A percentile compares a stretch with the other conserved stretches of the same genome.
Conservation (phyloP, 1,140 invertebrate species). For the Drosophila jambulina region DNA sequence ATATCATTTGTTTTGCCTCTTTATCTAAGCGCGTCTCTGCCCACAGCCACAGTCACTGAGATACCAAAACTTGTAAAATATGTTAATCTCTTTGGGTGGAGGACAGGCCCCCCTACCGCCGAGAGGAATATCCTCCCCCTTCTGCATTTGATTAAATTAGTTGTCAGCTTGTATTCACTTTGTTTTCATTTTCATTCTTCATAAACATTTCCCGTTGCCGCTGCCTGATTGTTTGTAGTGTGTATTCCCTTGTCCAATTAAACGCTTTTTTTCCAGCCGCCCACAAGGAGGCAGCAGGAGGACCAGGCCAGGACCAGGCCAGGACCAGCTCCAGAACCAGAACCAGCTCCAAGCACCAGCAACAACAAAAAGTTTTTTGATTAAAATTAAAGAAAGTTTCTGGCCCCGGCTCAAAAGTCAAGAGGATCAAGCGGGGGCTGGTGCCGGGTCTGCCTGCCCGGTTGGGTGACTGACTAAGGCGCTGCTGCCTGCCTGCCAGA, state of each 20-base stretch:
- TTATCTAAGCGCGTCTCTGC: not conserved
- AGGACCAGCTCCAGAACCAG: not conserved
- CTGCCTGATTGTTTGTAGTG: constrained; percentile 29
- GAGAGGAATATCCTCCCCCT: not conserved
- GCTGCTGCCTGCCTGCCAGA: not conserved
- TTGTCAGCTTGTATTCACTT: constrained; percentile 48
- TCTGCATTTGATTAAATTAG: constrained; percentile 47
- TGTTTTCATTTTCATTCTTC: constrained; percentile 52
- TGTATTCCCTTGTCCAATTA: constrained; percentile 81
- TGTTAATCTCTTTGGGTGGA: constrained; percentile 3
- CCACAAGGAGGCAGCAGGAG: constrained; percentile 25
- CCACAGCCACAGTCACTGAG: not conserved
- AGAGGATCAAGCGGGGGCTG: constrained; percentile 21
- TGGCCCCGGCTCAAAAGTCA: constrained; percentile 51
- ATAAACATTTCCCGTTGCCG: constrained; percentile 22
- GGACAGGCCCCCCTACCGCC: not conserved
- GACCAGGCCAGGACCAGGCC: not conserved
- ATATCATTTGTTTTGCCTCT: not conserved
- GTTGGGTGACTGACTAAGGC: not conserved
- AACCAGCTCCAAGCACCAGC: constrained; percentile 17
- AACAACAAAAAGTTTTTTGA: constrained; percentile 73
- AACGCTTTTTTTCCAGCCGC: constrained; percentile 66
- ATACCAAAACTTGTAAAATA: constrained; percentile 6
- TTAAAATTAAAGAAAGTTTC: constrained; percentile 78
- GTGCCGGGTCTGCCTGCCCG: not conserved